Evolutionary conservation across 2,113 vertebrate species (phyloP).

Genomic region (Lagopus muta): DNA sequence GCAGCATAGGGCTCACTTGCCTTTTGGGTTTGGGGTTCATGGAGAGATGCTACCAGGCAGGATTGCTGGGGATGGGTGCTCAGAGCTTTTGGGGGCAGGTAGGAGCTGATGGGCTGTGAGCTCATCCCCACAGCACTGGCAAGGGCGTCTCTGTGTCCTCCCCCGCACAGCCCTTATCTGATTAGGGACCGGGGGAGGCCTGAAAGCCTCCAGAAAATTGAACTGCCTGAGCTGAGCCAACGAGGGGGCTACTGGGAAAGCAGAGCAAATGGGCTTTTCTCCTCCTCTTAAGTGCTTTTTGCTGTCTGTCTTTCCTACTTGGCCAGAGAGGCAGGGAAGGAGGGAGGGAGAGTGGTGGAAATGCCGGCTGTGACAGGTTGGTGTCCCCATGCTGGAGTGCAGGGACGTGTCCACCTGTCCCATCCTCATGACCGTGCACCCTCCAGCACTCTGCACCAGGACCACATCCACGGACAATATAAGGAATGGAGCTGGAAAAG

Average conservation of each 20-base stretch:
- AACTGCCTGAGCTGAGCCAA: constrained; percentile 51
- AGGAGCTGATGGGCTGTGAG: neutral
- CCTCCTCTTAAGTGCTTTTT: neutral
- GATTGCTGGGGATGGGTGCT: neutral
- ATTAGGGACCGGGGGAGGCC: constrained; percentile 56
- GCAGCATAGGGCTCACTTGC: neutral
- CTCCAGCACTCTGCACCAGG: neutral
- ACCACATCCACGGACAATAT: neutral
- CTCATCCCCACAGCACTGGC: neutral
- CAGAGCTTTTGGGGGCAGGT: neutral
- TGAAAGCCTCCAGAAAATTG: constrained; percentile 73
- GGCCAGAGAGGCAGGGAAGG: neutral
- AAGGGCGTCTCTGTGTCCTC: neutral
- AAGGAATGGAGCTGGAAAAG: neutral
- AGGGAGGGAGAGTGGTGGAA: neutral
- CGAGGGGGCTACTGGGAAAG: neutral
- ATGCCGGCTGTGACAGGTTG: fast-evolving
- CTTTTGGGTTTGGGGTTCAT: neutral
- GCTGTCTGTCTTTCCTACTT: neutral
- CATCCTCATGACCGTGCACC: fast-evolving
- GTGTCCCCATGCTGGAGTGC: fast-evolving
- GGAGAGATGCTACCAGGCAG: neutral
- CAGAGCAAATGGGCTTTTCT: constrained; percentile 41
- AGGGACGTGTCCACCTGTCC: neutral
- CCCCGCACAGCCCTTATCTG: constrained; percentile 25